A percentile compares a stretch with the other conserved stretches of the same genome.
Conservation (phyloP, 2,888 invertebrate genomes). For the Polyploca ridens region DNA sequence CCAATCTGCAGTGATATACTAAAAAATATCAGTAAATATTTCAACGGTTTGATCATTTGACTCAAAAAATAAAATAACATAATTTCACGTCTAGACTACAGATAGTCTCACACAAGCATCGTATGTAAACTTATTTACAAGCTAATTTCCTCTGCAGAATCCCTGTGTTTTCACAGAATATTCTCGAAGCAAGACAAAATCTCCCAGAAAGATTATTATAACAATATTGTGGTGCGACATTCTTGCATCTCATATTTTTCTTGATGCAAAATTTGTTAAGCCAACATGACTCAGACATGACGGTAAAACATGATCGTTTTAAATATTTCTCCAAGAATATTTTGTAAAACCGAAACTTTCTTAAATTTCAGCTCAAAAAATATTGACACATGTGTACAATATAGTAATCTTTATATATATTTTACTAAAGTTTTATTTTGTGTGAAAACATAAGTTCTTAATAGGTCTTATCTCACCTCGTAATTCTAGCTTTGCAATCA, state of each 20-base stretch:
- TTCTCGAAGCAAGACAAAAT: neutral
- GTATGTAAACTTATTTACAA: conserved; percentile 1
- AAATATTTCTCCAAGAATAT: neutral
- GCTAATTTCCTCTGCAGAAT: neutral
- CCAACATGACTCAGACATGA: neutral
- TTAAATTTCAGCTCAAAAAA: neutral
- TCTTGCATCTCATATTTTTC: conserved; percentile 1
- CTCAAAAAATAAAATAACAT: neutral
- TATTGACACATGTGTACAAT: neutral
- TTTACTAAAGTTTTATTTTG: neutral
- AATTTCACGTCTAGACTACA: neutral
- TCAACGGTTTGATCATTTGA: neutral
- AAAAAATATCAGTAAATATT: too few relatives aligned
- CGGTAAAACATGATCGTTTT: neutral
- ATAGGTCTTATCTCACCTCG: too few relatives aligned
- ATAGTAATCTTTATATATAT: neutral
- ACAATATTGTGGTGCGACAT: neutral
- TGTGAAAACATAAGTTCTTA: too few relatives aligned
- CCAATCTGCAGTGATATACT: too few relatives aligned
- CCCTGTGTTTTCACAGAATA: neutral
- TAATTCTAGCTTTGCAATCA: too few relatives aligned
- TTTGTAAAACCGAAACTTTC: neutral
- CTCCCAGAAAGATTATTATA: neutral
- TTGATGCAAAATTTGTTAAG: conserved; percentile 1
- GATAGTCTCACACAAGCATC: neutral